Evolutionary conservation across 2,113 vertebrate genomes (phyloP), one percentile per base, ranked within the genome.

Genomic region (Xyliphius kryptos): DNA sequence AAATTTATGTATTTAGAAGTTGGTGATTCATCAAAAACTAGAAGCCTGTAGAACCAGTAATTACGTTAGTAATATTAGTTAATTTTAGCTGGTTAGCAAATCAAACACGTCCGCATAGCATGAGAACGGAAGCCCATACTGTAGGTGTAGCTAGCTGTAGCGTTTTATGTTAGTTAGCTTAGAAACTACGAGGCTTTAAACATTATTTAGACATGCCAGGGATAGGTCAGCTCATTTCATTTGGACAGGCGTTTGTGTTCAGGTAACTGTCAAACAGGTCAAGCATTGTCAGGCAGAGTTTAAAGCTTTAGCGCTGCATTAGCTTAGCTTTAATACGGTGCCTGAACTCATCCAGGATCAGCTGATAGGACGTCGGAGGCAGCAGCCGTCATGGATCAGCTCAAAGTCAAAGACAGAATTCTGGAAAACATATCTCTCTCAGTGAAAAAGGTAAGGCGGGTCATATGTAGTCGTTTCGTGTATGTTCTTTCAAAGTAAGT

Each of bases 341-440:
- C 37, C n/a, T 46, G 13, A n/a, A n/a, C 43, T 17, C 54, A 19
- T 22, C 50, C 64, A 74, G 76, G 43, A 62, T 85, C 84, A 86
- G 82, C 83, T 88, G 85, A 86, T 80, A 66, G 77, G 59, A 15
- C 74, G 70, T 70, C 71, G 54, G 68, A 59, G 74, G 38, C 47
- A 73, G 61, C 66, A 40, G 5, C 76, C 74, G 81, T 51, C 77
- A 96, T 97, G 94, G 94, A 95, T 85, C 88, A 91, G 62, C 88
- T 89, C 21, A 91, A 94, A 91, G 92, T 94, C 66, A 97, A 95
- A 85, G 95, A 97, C 81, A 88, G 94, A 67, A 97, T 97, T 79
- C 73, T 97, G 81, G 92, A 97, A 83, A 97, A 97, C 84, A 92
- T 97, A 75, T 93, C 92, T 9, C 74, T 93, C 59, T 94, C 95